These are phyloP conservation scores for Chymomyza procnemis DNA, from an alignment of 2,888 invertebrate genomes.

Conservation along the genomic window DNA sequence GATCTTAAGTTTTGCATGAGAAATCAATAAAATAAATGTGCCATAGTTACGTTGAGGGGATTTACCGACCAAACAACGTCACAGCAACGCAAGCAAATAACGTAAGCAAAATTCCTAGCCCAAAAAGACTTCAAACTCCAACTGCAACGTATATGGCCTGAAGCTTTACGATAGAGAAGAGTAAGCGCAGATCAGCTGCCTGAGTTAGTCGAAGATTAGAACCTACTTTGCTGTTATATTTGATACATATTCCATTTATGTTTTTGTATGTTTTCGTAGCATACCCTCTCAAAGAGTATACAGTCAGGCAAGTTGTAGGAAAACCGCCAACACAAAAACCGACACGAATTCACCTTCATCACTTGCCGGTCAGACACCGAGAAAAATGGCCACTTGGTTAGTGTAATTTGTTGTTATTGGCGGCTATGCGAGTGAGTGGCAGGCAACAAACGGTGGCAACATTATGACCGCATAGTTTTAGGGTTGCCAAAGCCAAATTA, in stretches of 20 bases:
- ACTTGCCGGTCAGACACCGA: conserved; percentile 24
- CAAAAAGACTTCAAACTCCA: conserved; percentile 47
- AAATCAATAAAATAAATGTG: conserved; percentile 34
- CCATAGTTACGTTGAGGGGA: conserved; percentile 46
- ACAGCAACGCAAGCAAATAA: conserved; percentile 70
- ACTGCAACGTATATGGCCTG: conserved; percentile 5
- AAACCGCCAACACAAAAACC: conserved; percentile 6
- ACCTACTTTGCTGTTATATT: too few species aligned
- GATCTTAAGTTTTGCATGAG: conserved; percentile 20
- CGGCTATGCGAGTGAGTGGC: conserved; percentile 1
- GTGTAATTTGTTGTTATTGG: conserved; percentile 15
- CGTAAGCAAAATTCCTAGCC: conserved; percentile 69
- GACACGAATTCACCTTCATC: conserved; percentile 36
- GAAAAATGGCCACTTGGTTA: conserved; percentile 27
- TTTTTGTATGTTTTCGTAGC: too few species aligned
- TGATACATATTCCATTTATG: too few species aligned
- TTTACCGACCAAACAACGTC: neutral
- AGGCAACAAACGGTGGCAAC: conserved; percentile 45
- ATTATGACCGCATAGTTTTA: conserved; percentile 28
- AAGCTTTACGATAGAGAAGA: too few species aligned
- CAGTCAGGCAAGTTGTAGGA: neutral
- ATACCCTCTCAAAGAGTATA: neutral
- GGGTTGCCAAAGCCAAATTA: conserved; percentile 58
- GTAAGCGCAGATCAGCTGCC: too few species aligned
- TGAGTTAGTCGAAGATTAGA: too few species aligned